Conservation (phyloP, 2,888 invertebrate genomes). For the Polydrusus tereticollis region DNA sequence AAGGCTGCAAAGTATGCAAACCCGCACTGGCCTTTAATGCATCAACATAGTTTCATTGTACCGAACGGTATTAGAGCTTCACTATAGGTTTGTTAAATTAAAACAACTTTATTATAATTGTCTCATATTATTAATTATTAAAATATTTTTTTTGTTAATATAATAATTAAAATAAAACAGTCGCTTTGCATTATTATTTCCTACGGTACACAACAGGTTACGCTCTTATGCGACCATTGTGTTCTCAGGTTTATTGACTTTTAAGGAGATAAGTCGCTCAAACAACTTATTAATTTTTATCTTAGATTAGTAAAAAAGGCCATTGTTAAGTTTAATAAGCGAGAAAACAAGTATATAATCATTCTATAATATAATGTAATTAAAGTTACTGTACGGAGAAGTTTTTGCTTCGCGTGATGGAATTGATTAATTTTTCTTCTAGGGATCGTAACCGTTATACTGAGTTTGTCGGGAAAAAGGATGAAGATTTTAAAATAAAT, state of each 20-base stretch:
- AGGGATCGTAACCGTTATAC: slow-evolving; percentile 3
- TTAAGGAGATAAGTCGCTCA: slow-evolving; percentile 36
- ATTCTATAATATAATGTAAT: slow-evolving; percentile 11
- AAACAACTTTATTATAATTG: too few species aligned
- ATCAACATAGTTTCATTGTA: too few species aligned
- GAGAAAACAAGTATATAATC: slow-evolving; percentile 12
- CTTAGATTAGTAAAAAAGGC: slow-evolving; percentile 26
- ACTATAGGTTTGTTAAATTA: too few species aligned
- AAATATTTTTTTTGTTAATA: too few species aligned
- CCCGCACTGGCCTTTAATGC: too few species aligned
- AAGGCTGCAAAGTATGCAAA: too few species aligned
- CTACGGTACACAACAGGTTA: slow-evolving; percentile 22
- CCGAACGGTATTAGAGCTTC: too few species aligned
- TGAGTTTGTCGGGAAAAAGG: too few species aligned
- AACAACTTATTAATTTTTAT: slow-evolving; percentile 43
- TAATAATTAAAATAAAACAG: too few species aligned
- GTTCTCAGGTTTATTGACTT: slow-evolving; percentile 42
- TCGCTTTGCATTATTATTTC: slow-evolving; percentile 3
- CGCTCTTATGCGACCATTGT: slow-evolving; percentile 31
- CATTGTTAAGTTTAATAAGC: slow-evolving; percentile 30
- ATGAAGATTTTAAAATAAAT: too few species aligned
- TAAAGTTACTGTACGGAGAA: slow-evolving; percentile 26
- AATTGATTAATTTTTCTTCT: slow-evolving; percentile 16
- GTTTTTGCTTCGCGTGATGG: slow-evolving; percentile 11
- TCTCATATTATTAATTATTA: too few species aligned